phyloP scores from a whole-genome alignment of 1,140 invertebrate species.

The Sycophaga agraensis region DNA sequence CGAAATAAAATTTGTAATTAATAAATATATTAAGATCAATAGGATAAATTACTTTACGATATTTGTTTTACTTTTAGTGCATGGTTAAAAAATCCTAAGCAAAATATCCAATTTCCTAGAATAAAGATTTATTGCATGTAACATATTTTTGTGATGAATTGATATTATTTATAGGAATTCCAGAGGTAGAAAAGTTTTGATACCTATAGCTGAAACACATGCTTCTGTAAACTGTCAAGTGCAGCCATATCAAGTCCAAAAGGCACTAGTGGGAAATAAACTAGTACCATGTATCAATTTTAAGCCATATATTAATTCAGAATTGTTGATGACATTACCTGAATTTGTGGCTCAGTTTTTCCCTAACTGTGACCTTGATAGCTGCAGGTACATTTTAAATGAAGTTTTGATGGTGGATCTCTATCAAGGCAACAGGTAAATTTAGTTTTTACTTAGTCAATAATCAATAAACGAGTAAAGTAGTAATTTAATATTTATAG shows the following conservation, averaged over 20 bases:
- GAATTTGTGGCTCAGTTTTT: conserved; percentile 81
- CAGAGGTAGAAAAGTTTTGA: conserved; percentile 61
- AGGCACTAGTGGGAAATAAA: conserved; percentile 75
- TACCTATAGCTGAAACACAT: conserved; percentile 64
- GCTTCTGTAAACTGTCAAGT: conserved; percentile 62
- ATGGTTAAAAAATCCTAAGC: no score
- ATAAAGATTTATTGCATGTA: no score
- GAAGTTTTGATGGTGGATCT: conserved; percentile 77
- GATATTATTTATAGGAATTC: conserved; percentile 42
- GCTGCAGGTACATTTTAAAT: conserved; percentile 73
- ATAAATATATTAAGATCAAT: no score
- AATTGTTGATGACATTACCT: conserved; percentile 78
- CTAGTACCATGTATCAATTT: conserved; percentile 83
- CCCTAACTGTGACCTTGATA: conserved; percentile 69
- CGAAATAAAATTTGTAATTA: no score
- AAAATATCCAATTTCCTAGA: no score
- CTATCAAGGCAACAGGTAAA: conserved; percentile 77
- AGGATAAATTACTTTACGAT: no score
- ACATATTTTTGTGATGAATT: background rate
- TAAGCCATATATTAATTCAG: conserved; percentile 78
- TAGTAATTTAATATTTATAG: no score
- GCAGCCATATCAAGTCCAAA: conserved; percentile 71
- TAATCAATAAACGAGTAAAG: no score
- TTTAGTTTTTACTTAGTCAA: no score
- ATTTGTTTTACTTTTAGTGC: no score